These are phyloP conservation scores for Camarhynchus parvulus DNA, from an alignment of 2,113 vertebrate species.

Conservation along the genomic window DNA sequence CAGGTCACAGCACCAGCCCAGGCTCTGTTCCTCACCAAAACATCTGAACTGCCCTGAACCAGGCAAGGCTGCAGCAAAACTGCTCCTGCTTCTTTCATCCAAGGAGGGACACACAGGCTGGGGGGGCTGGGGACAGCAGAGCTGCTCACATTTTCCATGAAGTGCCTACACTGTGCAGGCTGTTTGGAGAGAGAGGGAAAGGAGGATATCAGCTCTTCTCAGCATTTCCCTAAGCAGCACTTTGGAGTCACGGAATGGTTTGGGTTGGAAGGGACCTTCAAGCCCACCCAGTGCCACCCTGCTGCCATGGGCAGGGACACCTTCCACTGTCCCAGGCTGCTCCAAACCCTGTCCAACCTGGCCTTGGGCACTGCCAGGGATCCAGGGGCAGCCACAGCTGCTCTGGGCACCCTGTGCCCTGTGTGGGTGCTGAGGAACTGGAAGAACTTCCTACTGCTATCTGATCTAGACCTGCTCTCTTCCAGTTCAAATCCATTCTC, in stretches of 20 bases:
- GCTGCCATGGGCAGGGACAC: neutral
- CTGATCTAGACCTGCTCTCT: neutral
- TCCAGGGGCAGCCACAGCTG: neutral
- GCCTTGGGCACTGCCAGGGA: neutral
- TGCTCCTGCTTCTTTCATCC: neutral
- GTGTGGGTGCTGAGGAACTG: neutral
- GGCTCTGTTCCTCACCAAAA: neutral
- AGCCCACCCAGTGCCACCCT: accelerated
- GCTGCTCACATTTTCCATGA: neutral
- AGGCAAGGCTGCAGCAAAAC: neutral
- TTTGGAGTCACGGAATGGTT: neutral
- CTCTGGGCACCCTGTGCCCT: neutral
- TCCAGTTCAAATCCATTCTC: neutral
- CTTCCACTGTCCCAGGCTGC: neutral
- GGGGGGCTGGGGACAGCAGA: neutral
- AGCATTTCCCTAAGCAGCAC: neutral
- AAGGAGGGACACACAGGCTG: neutral
- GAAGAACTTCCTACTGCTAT: neutral
- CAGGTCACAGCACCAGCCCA: neutral
- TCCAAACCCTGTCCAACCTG: neutral
- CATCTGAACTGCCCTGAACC: too few species aligned
- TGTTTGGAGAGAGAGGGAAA: neutral
- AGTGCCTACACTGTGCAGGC: neutral
- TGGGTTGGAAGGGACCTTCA: neutral
- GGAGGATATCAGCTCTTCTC: neutral